Base-by-base conservation (phyloP, 2,888 invertebrate genomes). In the Pyrgus malvae region DNA sequence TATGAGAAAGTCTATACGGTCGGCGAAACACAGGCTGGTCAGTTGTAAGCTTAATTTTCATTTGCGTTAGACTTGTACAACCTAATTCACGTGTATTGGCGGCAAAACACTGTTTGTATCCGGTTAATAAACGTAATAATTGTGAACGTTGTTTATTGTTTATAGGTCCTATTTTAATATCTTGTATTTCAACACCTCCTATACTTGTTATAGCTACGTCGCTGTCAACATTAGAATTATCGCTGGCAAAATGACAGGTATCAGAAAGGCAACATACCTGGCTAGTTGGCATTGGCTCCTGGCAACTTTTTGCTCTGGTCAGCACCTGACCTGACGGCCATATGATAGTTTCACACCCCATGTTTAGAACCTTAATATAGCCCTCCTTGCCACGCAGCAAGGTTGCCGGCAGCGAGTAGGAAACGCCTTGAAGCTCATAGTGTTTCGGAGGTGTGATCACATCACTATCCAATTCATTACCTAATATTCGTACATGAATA, bases 341-440 rank as follows among this genome's bases (percentile, higher is more conserved):
- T 3, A n/a, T 14, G 21, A 62, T 25, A 25, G 53, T 11, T 17
- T 53, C 14, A 11, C 19, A 17, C 0, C 62, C 62, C 5, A 46
- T 58, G 60, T 68, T 66, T 48, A 64, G 17, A 4, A 66, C 57
- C 44, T 68, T 69, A 17, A 68, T 55, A 55, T 61, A 63, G 3
- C 67, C 67, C 0, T 33, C 41, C 1, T 16, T 5, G 16, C 66
- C 67, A 2, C 64, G 58, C 0, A 69, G 62, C 14, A 67, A 25
- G 1, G 66, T 66, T 2, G 64, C 65, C 0, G 67, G 66, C 0
- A 68, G 5, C 0, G 65, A 62, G 53, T 65, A 68, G 29, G 66
- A 49, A 0, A 60, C 55, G 0, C 60, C 65, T 3, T 53, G 46
- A 1, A 69, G 37, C 11, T 65, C 63, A 41, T 53, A 64, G 38